Evolutionary conservation across 2,888 invertebrate species (phyloP), one percentile per base, ranked within the genome.

Genomic region (Trachelus iudaicus): DNA sequence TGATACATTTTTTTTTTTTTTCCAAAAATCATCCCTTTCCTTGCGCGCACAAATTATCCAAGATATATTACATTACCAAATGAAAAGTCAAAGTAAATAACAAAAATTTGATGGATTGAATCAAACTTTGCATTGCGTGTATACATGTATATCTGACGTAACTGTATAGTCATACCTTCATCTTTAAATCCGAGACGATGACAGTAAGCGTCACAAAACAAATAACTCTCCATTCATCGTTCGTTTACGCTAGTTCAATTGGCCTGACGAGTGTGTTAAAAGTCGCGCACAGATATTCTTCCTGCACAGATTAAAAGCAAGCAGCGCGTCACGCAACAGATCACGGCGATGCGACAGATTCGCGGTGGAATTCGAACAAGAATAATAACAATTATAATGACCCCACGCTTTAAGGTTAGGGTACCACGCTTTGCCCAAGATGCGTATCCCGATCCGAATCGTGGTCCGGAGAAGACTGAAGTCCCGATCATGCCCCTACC

Each of bases 381-480:
- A 15, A 40, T 13, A 13, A 40, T 6, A 40, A 15, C 4, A 15
- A 15, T 15, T 15, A 15, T 40, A 15, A 40, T 15, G 1, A 56
- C 40, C 23, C 23, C 40, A 2, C 40, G 23, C 40, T 15, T 40
- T 15, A 15, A 40, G 40, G 40, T 56, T 56, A 56, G 15, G 23
- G 1, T 56, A 23, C 23, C 40, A 9, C 40, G 23, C 15, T 9
- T 56, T 2, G 40, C 9, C 15, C 40, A 15, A 15, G 40, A 56
- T 15, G 40, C 40, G 73, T 68, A 75, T 34, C 34, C 71, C 73
- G 76, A 40, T 75, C 85, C 81, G 86, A 78, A 83, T 86, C 85
- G 85, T 86, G 85, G 85, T 85, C 86, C 86, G 86, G 86, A 81
- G 82, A 85, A 88, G 87, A 89, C 89, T 89, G 89, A 82, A 84